A percentile compares a stretch with the other conserved stretches of the same genome.
These are phyloP conservation scores for Chrysaora quinquecirrha DNA, from an alignment of 30 jellyfish, hydroid and myxozoan species.

Conservation along the genomic window DNA sequence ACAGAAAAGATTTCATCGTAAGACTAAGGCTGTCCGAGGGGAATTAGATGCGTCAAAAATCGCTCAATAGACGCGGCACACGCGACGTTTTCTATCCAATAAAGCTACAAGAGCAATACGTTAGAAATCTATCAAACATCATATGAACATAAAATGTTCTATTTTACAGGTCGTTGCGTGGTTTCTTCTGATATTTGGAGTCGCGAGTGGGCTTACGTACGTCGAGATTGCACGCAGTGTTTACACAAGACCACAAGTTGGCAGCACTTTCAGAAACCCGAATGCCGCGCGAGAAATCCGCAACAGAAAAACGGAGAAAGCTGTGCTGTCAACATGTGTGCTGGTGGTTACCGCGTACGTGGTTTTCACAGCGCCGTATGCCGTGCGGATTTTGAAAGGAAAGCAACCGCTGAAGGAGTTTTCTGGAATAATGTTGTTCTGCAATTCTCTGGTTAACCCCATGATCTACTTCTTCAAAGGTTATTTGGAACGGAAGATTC, in stretches of 20 bases:
- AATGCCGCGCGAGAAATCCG: not conserved
- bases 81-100: too few species aligned
- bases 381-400: conserved; percentile 11
- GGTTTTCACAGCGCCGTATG: conserved; percentile 28
- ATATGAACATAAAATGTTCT: too few species aligned
- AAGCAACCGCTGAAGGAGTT: conserved; percentile 16
- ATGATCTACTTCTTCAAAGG: conserved; percentile 27
- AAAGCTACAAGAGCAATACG: too few species aligned
- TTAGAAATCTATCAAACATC: too few species aligned
- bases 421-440: conserved; percentile 31
- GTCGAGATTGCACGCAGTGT: conserved; percentile 6
- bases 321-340: conserved; percentile 23
- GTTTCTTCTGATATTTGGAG: conserved; percentile 21
- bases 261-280: not conserved
- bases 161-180: conserved; percentile 15
- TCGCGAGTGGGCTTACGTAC: conserved; percentile 1
- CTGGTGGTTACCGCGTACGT: conserved; percentile 18
- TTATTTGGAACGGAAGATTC: conserved; percentile 10
- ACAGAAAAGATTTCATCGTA: too few species aligned
- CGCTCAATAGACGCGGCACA: too few species aligned
- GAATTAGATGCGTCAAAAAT: too few species aligned
- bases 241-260: not conserved
- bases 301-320: not conserved
- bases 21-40: too few species aligned
- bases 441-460: conserved; percentile 24